phyloP scores from a whole-genome alignment of 2,113 vertebrate species.

The Gnathonemus longibarbis region DNA sequence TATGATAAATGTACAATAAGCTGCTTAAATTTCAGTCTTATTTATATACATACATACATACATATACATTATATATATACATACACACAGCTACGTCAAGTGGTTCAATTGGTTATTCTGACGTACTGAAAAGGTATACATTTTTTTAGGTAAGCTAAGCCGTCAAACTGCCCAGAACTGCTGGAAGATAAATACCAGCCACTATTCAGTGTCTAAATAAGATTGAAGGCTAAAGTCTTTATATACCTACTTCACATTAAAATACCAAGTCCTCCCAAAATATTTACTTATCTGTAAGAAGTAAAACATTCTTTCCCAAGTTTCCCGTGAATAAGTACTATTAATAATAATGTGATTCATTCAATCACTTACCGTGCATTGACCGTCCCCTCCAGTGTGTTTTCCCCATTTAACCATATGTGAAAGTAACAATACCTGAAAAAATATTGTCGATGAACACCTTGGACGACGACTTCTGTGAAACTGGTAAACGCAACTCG shows the following conservation, averaged over 20 bases:
- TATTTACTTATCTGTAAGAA: constrained; percentile 8
- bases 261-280: not conserved
- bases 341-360: not conserved
- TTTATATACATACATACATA: not conserved
- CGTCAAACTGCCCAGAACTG: constrained; percentile 7
- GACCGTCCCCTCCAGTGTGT: not conserved
- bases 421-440: not conserved
- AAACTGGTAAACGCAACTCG: not conserved
- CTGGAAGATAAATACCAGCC: not conserved
- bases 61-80: not conserved
- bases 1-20: constrained; percentile 4
- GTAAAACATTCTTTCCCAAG: constrained; percentile 2
- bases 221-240: constrained; percentile 5
- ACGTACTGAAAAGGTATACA: constrained; percentile 4
- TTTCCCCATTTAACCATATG: constrained; percentile 1
- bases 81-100: constrained; percentile 1
- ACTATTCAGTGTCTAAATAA: not conserved
- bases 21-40: constrained; percentile 3
- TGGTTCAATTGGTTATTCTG: constrained; percentile 6
- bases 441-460: not conserved
- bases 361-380: constrained; percentile 10
- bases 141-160: constrained; percentile 5
- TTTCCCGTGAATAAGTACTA: not conserved
- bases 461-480: not conserved
- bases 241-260: constrained; percentile 9